Conservation (phyloP, 2,888 invertebrate genomes). For the Zelleria hepariella region DNA sequence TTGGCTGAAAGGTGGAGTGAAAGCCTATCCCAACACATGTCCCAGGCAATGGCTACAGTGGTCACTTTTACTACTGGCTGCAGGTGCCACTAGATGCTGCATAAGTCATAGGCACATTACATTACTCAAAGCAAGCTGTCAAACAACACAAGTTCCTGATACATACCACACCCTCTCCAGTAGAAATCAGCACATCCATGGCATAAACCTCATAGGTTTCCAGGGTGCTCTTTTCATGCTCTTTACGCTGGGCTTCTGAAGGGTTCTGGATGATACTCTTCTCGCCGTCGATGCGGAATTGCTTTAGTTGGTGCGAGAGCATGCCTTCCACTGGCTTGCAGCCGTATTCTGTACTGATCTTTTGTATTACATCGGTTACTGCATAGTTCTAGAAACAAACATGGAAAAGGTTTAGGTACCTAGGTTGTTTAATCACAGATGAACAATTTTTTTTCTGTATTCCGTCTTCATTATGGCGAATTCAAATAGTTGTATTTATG, state of each 20-base stretch:
- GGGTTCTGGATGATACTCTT: conserved; percentile 90
- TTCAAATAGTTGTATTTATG: too few relatives aligned
- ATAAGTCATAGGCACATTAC: background rate
- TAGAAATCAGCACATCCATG: conserved; percentile 97
- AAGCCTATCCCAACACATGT: too few relatives aligned
- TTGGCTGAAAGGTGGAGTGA: too few relatives aligned
- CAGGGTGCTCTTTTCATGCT: conserved; percentile 96
- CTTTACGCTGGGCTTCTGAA: conserved; percentile 95
- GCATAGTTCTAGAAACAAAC: conserved; percentile 79
- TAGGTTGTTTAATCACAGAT: background rate
- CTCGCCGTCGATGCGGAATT: conserved; percentile 97
- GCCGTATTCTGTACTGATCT: conserved; percentile 91
- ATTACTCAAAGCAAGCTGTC: background rate
- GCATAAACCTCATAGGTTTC: conserved; percentile 98
- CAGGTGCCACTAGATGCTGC: too few relatives aligned
- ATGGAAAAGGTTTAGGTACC: conserved; percentile 1
- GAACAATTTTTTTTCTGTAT: too few relatives aligned
- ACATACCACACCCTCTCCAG: conserved; percentile 92
- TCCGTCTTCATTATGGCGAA: too few relatives aligned
- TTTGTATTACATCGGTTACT: conserved; percentile 93
- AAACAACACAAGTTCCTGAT: background rate
- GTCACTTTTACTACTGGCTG: too few relatives aligned
- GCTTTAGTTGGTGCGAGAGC: conserved; percentile 95
- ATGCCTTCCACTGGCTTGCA: conserved; percentile 99
- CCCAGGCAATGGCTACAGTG: too few relatives aligned